Evolutionary conservation across 1,140 invertebrate genomes (phyloP).

Genomic region (Drosophila miranda): DNA sequence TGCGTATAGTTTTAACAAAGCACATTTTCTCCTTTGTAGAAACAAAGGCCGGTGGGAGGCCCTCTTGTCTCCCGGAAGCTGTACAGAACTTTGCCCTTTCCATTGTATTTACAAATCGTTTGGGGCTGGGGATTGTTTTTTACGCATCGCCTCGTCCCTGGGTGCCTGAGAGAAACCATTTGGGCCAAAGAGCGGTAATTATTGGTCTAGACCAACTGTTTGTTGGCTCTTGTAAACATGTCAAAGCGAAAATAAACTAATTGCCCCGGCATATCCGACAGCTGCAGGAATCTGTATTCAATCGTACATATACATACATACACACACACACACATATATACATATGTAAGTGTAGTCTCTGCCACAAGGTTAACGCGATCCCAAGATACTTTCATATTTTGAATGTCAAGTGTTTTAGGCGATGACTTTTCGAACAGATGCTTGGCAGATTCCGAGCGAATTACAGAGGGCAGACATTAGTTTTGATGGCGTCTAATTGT

Average conservation of each 20-base stretch:
- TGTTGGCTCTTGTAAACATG: conserved; percentile 66
- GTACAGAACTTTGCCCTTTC: conserved; percentile 39
- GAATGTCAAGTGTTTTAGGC: conserved; percentile 64
- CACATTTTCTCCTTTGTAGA: conserved; percentile 34
- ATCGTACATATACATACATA: not conserved
- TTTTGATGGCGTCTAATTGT: conserved; percentile 62
- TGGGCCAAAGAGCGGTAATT: conserved; percentile 25
- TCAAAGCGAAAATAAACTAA: conserved; percentile 65
- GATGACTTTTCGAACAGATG: conserved; percentile 62
- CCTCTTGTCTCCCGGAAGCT: conserved; percentile 45
- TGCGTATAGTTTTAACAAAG: conserved; percentile 1
- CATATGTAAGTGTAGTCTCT: conserved; percentile 7
- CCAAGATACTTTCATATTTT: conserved; percentile 22
- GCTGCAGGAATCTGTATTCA: conserved; percentile 64
- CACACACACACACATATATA: not conserved
- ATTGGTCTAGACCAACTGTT: conserved; percentile 26
- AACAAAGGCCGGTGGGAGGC: conserved; percentile 18
- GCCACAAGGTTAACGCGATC: conserved; percentile 55
- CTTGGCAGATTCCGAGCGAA: conserved; percentile 35
- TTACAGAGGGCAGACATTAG: conserved; percentile 39
- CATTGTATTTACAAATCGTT: conserved; percentile 42
- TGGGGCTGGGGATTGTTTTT: conserved; percentile 23
- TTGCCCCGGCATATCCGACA: conserved; percentile 59
- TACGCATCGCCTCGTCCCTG: conserved; percentile 17
- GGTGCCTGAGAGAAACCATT: conserved; percentile 57